Base-by-base conservation (phyloP, 2,113 vertebrate genomes). In the Glaucidium brasilianum region DNA sequence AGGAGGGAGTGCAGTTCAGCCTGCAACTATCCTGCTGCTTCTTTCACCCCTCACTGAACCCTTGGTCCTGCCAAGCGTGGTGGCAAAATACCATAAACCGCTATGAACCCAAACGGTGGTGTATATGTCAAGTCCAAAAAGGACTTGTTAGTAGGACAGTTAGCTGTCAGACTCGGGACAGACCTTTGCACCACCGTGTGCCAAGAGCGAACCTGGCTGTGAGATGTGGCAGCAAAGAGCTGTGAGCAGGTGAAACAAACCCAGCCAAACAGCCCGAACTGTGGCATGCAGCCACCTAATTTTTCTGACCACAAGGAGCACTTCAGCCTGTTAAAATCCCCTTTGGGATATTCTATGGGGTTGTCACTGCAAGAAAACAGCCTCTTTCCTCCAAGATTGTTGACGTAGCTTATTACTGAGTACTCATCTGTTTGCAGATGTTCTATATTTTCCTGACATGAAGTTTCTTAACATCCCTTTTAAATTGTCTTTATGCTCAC, bases 401-500 rank as follows among this genome's bases (percentile, higher is more conserved):
- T 94, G 92, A 94, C 11, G 72, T 83, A 96, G 88, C 95, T 93
- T 83, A 92, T 93, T 96, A 77, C 93, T 92, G 96, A 95, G 85
- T 47, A 69, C 90, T 94, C 86, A 0, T 96, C 95, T 97, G 93
- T 94, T 96, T 97, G 96, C 96, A 93, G 94, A 96, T 95, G 96
- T 97, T 97, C 96, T 96, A 93, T 96, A 96, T 96, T 97, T 97
- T 96, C 69, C 96, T 97, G 96, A 97, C 96, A 97, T 96, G 95
- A 97, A 97, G 94, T 95, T 97, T 97, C 94, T 96, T 97, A 97
- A 97, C 97, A 96, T 97, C 83, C 92, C 95, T 97, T 97, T 97
- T 97, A 97, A 97, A 96, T 96, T 96, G 94, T 95, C 97, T 97
- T 96, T 96, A 97, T 97, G 92, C 96, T 97, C 96, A 96, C 97